These are phyloP conservation scores for Drosophila austrosaltans DNA, from an alignment of 2,888 invertebrate genomes.

Conservation along the genomic window DNA sequence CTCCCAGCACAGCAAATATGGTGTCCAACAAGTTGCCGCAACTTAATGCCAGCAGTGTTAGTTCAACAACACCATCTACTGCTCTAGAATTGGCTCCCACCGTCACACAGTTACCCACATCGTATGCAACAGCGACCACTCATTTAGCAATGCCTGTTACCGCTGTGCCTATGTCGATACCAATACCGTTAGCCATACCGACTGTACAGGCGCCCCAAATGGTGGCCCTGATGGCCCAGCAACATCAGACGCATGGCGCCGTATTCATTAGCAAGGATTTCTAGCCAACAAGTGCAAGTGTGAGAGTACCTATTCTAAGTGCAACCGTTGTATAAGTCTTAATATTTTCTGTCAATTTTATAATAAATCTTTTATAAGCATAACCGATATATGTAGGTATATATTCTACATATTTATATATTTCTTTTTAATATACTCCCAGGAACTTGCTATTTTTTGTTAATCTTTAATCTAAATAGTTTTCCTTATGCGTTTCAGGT, in stretches of 20 bases:
- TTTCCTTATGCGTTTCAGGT: conserved; percentile 21
- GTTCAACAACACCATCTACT: conserved; percentile 28
- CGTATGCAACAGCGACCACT: conserved; percentile 46
- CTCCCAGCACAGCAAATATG: neutral
- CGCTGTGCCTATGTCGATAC: conserved; percentile 54
- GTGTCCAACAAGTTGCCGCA: conserved; percentile 6
- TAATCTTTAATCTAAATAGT: no score
- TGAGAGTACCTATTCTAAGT: conserved; percentile 46
- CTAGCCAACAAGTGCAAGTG: conserved; percentile 28
- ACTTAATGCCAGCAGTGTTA: conserved; percentile 11
- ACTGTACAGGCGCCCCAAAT: conserved; percentile 63
- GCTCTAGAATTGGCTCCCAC: conserved; percentile 27
- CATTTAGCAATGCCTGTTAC: conserved; percentile 39
- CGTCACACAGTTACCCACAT: conserved; percentile 29
- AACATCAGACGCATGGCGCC: conserved; percentile 51
- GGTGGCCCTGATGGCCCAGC: conserved; percentile 64
- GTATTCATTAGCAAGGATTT: conserved; percentile 67
- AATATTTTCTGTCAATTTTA: conserved; percentile 38
- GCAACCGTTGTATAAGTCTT: conserved; percentile 47
- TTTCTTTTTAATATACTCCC: neutral
- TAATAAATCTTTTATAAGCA: conserved; percentile 37
- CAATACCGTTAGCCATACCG: conserved; percentile 54
- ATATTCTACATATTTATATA: neutral
- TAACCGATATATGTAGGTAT: conserved; percentile 2
- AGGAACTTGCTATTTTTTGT: conserved; percentile 43